Conservation (phyloP, 1,140 invertebrate species). For the Trichoplusia ni region DNA sequence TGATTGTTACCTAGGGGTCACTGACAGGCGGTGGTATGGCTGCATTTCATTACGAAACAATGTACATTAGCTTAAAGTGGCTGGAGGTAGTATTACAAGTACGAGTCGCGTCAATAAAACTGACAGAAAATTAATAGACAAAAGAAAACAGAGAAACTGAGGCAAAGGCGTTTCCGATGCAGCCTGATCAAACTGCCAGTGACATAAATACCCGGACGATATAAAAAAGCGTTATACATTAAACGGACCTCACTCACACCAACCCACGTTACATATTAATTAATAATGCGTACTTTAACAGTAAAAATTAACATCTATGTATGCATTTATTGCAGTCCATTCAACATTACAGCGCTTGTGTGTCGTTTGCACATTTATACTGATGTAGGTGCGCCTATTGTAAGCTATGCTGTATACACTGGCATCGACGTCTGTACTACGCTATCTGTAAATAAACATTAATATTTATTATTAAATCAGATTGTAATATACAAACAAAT, state of each 20-base stretch:
- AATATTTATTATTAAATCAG: background rate
- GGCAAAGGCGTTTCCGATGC: background rate
- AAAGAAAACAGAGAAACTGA: constrained; percentile 15
- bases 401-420: constrained; percentile 66
- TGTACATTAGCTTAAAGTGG: background rate
- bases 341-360: constrained; percentile 52
- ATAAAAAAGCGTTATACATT: constrained; percentile 68
- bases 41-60: background rate
- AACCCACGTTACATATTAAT: constrained; percentile 60
- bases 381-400: constrained; percentile 55
- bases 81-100: background rate
- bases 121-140: background rate
- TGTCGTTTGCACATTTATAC: constrained; percentile 30
- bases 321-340: constrained; percentile 68
- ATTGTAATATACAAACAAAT: too few species aligned
- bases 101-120: background rate
- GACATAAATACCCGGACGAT: constrained; percentile 55
- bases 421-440: constrained; percentile 54
- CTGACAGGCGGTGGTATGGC: constrained; percentile 26
- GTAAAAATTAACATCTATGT: constrained; percentile 68
- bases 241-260: constrained; percentile 66
- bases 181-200: constrained; percentile 32
- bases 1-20: constrained; percentile 13
- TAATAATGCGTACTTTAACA: constrained; percentile 63
- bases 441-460: constrained; percentile 52